Evolutionary conservation across 2,888 invertebrate species (phyloP).

Genomic region (Exephanes ischioxanthus): DNA sequence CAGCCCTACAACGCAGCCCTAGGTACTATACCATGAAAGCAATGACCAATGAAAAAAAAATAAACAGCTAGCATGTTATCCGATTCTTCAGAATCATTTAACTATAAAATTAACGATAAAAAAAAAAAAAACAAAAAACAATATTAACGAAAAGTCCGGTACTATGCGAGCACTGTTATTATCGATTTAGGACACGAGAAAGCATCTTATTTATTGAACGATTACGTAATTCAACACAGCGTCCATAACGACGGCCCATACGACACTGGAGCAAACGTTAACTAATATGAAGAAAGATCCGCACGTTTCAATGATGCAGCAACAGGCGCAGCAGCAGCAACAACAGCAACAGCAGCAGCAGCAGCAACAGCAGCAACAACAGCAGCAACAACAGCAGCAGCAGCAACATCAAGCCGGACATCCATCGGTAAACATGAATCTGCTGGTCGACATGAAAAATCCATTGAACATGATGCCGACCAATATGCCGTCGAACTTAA

Average conservation of each 20-base stretch:
- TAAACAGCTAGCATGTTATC: constrained; percentile 62
- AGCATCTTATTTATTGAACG: constrained; percentile 62
- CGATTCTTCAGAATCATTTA: constrained; percentile 59
- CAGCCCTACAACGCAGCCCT: constrained; percentile 81
- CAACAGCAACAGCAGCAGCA: constrained; percentile 62
- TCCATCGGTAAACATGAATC: constrained; percentile 77
- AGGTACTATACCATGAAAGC: constrained; percentile 75
- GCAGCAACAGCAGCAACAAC: constrained; percentile 54
- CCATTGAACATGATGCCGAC: constrained; percentile 80
- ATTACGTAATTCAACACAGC: constrained; percentile 72
- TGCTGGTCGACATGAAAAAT: constrained; percentile 80
- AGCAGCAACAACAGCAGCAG: constrained; percentile 65
- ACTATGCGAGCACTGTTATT: constrained; percentile 61
- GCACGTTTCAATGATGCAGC: constrained; percentile 66
- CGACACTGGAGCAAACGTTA: constrained; percentile 78
- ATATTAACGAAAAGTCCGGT: constrained; percentile 60
- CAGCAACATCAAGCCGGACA: constrained; percentile 62
- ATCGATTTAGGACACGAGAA: constrained; percentile 53
- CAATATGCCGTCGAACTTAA: constrained; percentile 78
- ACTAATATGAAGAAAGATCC: constrained; percentile 71
- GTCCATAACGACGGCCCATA: constrained; percentile 79
- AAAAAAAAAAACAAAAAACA: constrained; percentile 20
- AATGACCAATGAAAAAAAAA: constrained; percentile 46
- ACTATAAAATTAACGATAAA: background rate
- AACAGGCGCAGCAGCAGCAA: constrained; percentile 63